phyloP scores from a whole-genome alignment of 2,888 invertebrate genomes.

The Protophormia terraenovae region DNA sequence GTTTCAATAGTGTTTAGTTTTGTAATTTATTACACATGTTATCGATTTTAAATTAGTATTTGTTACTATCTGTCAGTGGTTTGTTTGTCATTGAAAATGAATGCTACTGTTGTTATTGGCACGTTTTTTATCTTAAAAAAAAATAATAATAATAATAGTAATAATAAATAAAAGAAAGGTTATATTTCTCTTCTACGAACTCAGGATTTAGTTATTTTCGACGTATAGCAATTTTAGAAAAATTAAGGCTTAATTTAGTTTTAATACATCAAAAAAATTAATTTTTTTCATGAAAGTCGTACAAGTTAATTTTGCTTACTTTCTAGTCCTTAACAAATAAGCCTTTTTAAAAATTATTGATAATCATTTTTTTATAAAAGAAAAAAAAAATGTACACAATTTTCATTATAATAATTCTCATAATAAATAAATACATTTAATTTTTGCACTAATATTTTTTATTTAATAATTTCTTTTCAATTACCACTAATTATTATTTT shows the following conservation, averaged over 20 bases:
- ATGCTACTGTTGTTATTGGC: neutral
- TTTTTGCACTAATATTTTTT: neutral
- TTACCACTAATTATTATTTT: neutral
- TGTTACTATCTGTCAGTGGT: neutral
- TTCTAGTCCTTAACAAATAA: neutral
- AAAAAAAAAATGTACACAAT: too few relatives aligned
- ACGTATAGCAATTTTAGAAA: neutral
- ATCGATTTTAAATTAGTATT: neutral
- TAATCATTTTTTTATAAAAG: too few relatives aligned
- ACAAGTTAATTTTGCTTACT: conserved; percentile 27
- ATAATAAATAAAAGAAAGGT: too few relatives aligned
- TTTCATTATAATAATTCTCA: neutral
- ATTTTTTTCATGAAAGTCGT: too few relatives aligned
- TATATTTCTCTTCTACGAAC: too few relatives aligned
- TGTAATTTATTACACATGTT: neutral
- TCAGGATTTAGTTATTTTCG: too few relatives aligned
- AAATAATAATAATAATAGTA: too few relatives aligned
- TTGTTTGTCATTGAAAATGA: neutral
- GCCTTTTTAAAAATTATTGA: too few relatives aligned
- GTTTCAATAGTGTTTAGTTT: neutral
- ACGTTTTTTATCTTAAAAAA: neutral
- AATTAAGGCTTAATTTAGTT: neutral
- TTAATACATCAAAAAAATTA: neutral
- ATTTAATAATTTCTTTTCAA: neutral
- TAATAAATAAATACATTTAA: neutral